Percentiles rank a stretch among this genome's conserved stretches.
Evolutionary conservation across 2,797 vertebrate species (phyloP).

Genomic region (Sebastes matsubarae): DNA sequence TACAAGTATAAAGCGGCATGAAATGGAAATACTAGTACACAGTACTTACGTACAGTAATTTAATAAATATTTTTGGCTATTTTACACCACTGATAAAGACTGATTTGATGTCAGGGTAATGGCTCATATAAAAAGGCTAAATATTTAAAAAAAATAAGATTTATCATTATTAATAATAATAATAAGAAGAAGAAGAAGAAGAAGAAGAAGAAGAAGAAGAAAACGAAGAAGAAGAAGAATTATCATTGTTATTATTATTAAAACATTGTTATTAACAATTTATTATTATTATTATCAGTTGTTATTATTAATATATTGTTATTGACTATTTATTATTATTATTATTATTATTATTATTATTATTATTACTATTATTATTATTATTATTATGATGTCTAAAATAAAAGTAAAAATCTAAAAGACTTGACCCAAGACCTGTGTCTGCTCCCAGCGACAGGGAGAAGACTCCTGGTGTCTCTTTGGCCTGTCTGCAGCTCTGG

Average conservation of each 20-base stretch:
- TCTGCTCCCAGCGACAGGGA: slow-evolving; percentile 10
- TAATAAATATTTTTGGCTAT: not conserved
- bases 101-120: not conserved
- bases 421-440: not conserved
- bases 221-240: too few relatives aligned
- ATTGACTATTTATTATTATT: too few relatives aligned
- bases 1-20: not conserved
- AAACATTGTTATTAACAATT: too few relatives aligned
- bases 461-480: not conserved
- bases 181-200: fast-evolving
- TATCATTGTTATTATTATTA: too few relatives aligned
- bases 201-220: too few relatives aligned
- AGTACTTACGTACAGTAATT: not conserved
- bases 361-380: too few relatives aligned
- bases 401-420: not conserved
- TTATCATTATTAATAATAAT: not conserved
- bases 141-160: not conserved
- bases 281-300: too few relatives aligned
- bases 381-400: not conserved
- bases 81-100: too few relatives aligned
- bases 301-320: too few relatives aligned
- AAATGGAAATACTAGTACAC: not conserved
- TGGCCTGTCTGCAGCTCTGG: slow-evolving; percentile 16
- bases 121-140: not conserved
- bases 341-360: too few relatives aligned